Percentiles rank a stretch among this genome's conserved stretches.
Evolutionary conservation across 2,113 vertebrate species (phyloP).

Genomic region (Struthidea cinerea): DNA sequence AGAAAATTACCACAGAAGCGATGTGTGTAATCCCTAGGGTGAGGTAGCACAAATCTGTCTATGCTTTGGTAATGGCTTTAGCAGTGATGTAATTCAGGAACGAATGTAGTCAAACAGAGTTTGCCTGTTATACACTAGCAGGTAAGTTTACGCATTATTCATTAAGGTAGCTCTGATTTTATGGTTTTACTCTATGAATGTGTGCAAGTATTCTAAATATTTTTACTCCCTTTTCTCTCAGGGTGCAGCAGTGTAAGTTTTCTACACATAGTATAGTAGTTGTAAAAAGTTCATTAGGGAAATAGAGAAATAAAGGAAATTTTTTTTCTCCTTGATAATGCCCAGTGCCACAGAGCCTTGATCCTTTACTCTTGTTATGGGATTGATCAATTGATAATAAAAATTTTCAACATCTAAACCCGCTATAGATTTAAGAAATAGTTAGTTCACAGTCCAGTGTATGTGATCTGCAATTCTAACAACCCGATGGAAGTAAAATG

Average conservation of each 20-base stretch:
- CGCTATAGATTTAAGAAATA: not conserved
- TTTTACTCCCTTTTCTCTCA: not conserved
- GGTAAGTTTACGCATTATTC: not conserved
- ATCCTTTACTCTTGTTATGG: not conserved
- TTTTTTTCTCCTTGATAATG: not conserved
- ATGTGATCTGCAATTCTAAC: not conserved
- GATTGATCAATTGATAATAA: not conserved
- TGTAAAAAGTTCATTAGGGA: not conserved
- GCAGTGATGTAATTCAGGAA: not conserved
- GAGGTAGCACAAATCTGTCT: not conserved
- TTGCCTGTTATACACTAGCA: not conserved
- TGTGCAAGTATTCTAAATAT: not conserved
- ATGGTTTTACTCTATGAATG: not conserved
- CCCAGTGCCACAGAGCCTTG: not conserved
- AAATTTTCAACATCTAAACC: not conserved
- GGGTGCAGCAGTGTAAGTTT: not conserved
- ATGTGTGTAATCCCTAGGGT: not conserved
- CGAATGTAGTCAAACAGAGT: not conserved
- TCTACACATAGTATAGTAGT: not conserved
- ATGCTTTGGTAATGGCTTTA: not conserved
- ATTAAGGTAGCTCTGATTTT: not conserved
- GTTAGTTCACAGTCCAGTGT: not conserved
- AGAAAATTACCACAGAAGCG: not conserved
- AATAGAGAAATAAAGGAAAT: not conserved
- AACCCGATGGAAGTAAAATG: not conserved